These are phyloP conservation scores for Myzus persicae DNA, from an alignment of 1,140 invertebrate genomes.

Conservation along the genomic window DNA sequence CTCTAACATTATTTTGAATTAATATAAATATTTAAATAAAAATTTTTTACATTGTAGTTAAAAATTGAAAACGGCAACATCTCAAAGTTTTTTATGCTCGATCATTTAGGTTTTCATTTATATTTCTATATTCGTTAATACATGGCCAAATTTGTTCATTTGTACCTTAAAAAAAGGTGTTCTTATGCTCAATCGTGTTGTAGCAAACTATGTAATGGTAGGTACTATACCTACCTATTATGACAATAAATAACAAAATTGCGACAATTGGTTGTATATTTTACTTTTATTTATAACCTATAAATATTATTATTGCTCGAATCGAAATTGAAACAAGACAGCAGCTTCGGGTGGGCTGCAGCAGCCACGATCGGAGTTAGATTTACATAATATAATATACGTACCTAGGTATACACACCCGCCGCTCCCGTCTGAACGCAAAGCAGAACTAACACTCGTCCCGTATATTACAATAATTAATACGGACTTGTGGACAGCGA, in stretches of 20 bases:
- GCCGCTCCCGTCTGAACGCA: background rate
- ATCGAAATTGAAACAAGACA: background rate
- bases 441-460: background rate
- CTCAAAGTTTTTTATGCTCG: too few relatives aligned
- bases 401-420: background rate
- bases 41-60: too few relatives aligned
- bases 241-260: background rate
- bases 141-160: too few relatives aligned
- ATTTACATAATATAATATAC: slow-evolving; percentile 3
- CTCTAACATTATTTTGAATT: too few relatives aligned
- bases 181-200: too few relatives aligned
- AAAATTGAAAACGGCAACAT: too few relatives aligned
- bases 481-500: background rate
- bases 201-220: too few relatives aligned
- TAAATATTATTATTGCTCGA: background rate
- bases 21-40: too few relatives aligned
- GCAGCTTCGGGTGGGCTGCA: background rate
- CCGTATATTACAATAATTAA: background rate
- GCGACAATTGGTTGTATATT: background rate
- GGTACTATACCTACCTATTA: background rate
- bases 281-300: background rate
- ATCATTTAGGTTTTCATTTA: too few relatives aligned
- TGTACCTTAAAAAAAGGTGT: too few relatives aligned
- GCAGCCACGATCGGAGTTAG: background rate
- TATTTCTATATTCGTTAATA: too few relatives aligned